Base-by-base conservation (phyloP, 2,888 invertebrate species). In the Lamproptera curius region DNA sequence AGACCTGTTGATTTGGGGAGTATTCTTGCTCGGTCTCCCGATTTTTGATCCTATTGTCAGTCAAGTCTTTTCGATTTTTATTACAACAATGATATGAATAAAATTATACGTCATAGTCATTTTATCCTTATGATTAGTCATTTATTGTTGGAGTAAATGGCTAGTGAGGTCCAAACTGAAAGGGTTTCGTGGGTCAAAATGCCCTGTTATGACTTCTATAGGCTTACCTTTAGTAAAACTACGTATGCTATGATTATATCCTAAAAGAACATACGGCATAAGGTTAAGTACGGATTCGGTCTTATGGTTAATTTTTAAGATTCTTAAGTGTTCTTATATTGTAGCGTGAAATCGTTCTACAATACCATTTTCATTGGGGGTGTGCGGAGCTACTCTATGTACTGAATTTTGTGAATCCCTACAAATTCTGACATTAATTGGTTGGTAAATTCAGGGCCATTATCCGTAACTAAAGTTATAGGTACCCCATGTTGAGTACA, bases 11-110 rank as follows among this genome's bases (percentile, higher is more conserved):
- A 8, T 51, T 46, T 5, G 50, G 49, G 14, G 38, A 33, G 10
- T 53, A 54, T 34, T 53, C 43, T 8, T 38, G 26, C 43, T 52
- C 54, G 8, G 53, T 53, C 36, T 55, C 55, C 9, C 54, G 39
- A 13, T 23, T 23, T 26, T 11, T 10, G 13, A 11, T 31, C 13
- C 31, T 9, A 2, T 3, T 31, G 3, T 6, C 9, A 1, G 11
- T 39, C 11, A 5, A 4, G 20, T 39, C 9, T 23, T 23, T 9
- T 10, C 28, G 28, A 6, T 6, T 10, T 6, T 6, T n/a, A 28
- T 8, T 35, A 11, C 13, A 26, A 5, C 13, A 15, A n/a, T 41
- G n/a, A n/a, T 17, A 15, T 41, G 26, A 5, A 41, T 28, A 2
- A 15, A 10, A 16, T 41, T 26, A 26, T 41, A 28, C 2, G 31